Evolutionary conservation across 2,797 vertebrate genomes (phyloP).

Genomic region (Loris lydekkerianus): DNA sequence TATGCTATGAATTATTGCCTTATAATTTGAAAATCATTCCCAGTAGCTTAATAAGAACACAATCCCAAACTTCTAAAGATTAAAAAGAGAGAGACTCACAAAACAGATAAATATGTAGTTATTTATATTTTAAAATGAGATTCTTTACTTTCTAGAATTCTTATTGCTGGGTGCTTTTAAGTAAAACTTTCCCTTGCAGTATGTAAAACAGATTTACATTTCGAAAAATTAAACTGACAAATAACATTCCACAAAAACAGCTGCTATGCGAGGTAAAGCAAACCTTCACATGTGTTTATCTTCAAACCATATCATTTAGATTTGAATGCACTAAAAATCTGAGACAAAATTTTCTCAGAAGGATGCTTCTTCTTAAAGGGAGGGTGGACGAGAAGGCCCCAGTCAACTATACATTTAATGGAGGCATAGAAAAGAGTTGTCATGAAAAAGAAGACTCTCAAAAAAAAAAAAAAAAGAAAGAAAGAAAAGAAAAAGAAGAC

Average conservation of each 20-base stretch:
- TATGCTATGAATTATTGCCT: constrained; percentile 5
- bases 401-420: background rate
- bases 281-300: constrained; percentile 24
- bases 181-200: constrained; percentile 51
- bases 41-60: constrained; percentile 5
- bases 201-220: constrained; percentile 59
- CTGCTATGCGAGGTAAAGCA: constrained; percentile 15
- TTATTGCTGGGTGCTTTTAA: constrained; percentile 17
- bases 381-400: background rate
- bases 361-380: background rate
- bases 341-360: constrained; percentile 1
- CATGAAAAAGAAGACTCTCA: background rate
- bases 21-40: constrained; percentile 57
- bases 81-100: constrained; percentile 23
- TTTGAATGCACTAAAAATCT: background rate
- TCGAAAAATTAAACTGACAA: constrained; percentile 60
- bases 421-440: background rate
- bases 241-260: constrained; percentile 56
- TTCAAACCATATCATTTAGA: constrained; percentile 25
- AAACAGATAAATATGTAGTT: constrained; percentile 1
- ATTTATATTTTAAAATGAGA: background rate
- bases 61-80: constrained; percentile 35
- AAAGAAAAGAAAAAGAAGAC: background rate
- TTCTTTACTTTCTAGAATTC: constrained; percentile 20
- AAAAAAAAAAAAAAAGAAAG: too few relatives aligned